Conservation (phyloP, 2,888 invertebrate genomes). For the Aphodius sticticus region DNA sequence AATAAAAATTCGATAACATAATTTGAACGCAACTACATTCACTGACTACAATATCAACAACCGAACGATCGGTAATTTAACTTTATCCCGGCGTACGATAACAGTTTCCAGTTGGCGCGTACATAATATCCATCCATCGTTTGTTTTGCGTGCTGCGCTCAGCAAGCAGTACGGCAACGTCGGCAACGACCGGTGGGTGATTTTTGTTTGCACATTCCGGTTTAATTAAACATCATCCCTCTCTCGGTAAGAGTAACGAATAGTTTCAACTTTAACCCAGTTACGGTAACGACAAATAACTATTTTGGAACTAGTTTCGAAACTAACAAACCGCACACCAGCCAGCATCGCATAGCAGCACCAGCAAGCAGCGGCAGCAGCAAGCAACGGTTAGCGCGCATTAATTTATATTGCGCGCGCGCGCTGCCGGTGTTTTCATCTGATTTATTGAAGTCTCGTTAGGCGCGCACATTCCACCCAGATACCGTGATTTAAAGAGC, state of each 20-base stretch:
- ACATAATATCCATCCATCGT: not conserved
- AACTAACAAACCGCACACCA: slow-evolving; percentile 26
- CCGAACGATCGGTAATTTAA: too few species aligned
- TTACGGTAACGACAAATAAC: slow-evolving; percentile 27
- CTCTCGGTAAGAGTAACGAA: slow-evolving; percentile 20
- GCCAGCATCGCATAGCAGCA: slow-evolving; percentile 10
- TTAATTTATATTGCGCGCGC: slow-evolving; percentile 21
- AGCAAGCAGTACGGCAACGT: not conserved
- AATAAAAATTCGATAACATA: too few species aligned
- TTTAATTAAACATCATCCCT: slow-evolving; percentile 4
- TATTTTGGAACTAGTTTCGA: slow-evolving; percentile 29
- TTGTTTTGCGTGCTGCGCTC: not conserved
- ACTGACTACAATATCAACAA: too few species aligned
- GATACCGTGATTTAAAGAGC: not conserved
- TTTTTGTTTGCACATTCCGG: not conserved
- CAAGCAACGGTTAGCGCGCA: slow-evolving; percentile 7
- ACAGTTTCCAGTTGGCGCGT: not conserved
- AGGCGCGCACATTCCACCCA: not conserved
- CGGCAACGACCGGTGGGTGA: not conserved
- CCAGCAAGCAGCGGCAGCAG: not conserved
- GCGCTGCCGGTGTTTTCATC: not conserved
- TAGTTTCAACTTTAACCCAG: slow-evolving; percentile 28
- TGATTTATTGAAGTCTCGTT: not conserved
- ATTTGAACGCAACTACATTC: too few species aligned
- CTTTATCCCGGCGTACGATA: not conserved